Evolutionary conservation across 2,113 vertebrate genomes (phyloP).

Genomic region (Gnathonemus echidnorhynchus): DNA sequence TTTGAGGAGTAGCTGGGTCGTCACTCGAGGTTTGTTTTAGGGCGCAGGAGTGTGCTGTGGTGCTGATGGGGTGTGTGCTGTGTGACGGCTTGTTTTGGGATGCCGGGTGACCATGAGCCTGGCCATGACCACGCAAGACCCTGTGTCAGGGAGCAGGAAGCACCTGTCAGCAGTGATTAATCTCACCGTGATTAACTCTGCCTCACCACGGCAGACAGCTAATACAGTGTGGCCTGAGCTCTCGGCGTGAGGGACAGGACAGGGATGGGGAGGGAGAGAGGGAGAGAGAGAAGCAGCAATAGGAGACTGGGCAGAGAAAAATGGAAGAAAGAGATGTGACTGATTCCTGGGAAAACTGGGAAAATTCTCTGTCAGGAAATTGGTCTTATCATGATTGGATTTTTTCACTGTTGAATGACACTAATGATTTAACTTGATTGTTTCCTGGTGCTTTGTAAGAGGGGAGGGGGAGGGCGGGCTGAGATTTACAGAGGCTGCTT

Average conservation of each 20-base stretch:
- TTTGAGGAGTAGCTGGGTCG: neutral
- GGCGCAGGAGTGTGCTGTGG: neutral
- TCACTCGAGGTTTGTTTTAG: neutral
- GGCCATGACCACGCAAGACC: slow-evolving; percentile 9
- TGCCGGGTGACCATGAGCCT: neutral
- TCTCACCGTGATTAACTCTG: slow-evolving; percentile 34
- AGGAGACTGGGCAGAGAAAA: slow-evolving; percentile 28
- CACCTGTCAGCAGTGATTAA: slow-evolving; percentile 31
- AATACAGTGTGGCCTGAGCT: slow-evolving; percentile 12
- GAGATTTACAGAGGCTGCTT: slow-evolving; percentile 4
- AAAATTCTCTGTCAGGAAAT: slow-evolving; percentile 39
- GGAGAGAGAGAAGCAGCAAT: neutral
- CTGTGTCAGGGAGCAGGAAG: slow-evolving; percentile 25
- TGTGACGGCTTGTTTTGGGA: slow-evolving; percentile 23
- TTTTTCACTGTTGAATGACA: neutral
- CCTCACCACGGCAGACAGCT: slow-evolving; percentile 24
- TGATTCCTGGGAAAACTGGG: slow-evolving; percentile 45
- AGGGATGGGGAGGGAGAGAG: neutral
- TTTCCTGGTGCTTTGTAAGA: slow-evolving; percentile 7
- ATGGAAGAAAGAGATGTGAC: slow-evolving; percentile 27
- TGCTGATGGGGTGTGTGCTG: slow-evolving; percentile 1
- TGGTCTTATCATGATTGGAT: neutral
- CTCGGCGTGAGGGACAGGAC: neutral
- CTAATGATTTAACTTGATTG: slow-evolving; percentile 10
- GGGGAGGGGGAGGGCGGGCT: neutral